Evolutionary conservation across 1,140 invertebrate genomes (phyloP).

Genomic region (Rhizoglyphus robini): DNA sequence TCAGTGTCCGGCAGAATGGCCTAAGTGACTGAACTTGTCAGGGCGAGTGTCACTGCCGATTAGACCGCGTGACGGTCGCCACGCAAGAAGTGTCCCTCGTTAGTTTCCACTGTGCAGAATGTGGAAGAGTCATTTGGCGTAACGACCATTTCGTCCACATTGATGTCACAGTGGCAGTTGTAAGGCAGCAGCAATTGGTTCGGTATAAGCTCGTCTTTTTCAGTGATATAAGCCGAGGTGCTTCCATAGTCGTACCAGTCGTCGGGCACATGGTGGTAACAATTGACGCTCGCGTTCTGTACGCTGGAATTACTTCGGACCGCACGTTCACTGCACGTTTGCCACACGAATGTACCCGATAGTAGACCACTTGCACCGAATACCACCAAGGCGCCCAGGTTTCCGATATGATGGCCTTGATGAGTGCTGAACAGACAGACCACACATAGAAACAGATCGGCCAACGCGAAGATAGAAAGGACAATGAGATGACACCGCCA

Average conservation of each 20-base stretch:
- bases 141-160: neutral
- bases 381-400: neutral
- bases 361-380: neutral
- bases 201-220: slow-evolving; percentile 5
- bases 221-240: neutral
- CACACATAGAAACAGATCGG: neutral
- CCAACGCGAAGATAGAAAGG: neutral
- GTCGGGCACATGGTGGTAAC: neutral
- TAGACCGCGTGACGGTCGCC: neutral
- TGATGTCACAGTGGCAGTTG: neutral
- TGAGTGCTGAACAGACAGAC: neutral
- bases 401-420: slow-evolving; percentile 4
- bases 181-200: neutral
- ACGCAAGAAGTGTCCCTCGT: neutral
- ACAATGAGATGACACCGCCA: neutral
- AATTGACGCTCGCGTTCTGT: slow-evolving; percentile 4
- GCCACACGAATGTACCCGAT: neutral
- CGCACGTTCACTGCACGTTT: neutral
- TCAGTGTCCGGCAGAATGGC: too few relatives aligned
- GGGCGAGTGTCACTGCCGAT: too few relatives aligned
- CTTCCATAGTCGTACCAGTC: slow-evolving; percentile 11
- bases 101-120: neutral
- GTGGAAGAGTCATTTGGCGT: neutral
- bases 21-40: too few relatives aligned
- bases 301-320: neutral